Evolutionary conservation across 2,113 vertebrate genomes (phyloP).

Genomic region (Craseonycteris thonglongyai): DNA sequence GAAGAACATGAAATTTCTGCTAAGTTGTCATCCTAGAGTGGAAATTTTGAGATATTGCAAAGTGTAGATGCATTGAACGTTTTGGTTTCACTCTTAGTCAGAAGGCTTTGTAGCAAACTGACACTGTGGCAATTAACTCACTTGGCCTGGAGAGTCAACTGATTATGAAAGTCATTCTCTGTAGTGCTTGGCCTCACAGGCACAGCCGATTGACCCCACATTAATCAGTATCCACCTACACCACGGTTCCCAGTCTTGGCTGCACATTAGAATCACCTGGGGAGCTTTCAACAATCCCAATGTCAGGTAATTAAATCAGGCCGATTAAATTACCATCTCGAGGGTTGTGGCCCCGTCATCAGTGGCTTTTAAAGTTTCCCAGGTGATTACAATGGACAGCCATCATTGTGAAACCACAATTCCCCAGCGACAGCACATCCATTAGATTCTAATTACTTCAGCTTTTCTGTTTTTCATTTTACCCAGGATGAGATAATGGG

Average conservation of each 20-base stretch:
- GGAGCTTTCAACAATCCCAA: conserved; percentile 22
- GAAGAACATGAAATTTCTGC: background rate
- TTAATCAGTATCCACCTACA: conserved; percentile 33
- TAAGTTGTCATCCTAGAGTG: background rate
- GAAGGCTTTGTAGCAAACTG: background rate
- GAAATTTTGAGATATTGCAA: background rate
- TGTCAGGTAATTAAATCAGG: conserved; percentile 52
- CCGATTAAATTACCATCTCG: conserved; percentile 45
- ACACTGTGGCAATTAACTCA: background rate
- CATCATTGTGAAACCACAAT: background rate
- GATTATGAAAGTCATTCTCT: background rate
- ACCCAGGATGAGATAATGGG: background rate
- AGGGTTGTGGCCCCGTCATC: background rate
- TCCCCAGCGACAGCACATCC: background rate
- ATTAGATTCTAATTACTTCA: background rate
- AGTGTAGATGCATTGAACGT: background rate
- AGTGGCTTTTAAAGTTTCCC: conserved; percentile 36
- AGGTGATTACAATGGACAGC: conserved; percentile 1
- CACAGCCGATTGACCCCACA: conserved; percentile 11
- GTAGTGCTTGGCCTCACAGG: background rate
- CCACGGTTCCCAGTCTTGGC: background rate
- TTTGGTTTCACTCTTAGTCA: background rate
- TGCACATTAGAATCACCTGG: conserved; percentile 20
- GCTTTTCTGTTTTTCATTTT: background rate
- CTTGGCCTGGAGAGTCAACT: background rate